phyloP scores from a whole-genome alignment of 2,888 invertebrate species.

The Oxystoma pomonae region DNA sequence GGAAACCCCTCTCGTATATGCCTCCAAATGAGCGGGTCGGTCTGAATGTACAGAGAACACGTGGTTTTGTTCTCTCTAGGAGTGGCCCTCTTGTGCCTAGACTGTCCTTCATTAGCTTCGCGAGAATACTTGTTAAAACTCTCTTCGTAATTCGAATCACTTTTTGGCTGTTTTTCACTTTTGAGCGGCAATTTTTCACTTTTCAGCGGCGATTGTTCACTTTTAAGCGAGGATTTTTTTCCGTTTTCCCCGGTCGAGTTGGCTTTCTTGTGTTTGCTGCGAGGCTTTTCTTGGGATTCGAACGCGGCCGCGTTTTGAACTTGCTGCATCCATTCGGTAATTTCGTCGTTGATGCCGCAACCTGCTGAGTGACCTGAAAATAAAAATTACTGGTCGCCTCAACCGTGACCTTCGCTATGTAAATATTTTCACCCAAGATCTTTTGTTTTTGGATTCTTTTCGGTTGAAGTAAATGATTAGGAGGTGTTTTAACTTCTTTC shows the following conservation, averaged over 20 bases:
- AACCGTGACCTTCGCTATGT: too few relatives aligned
- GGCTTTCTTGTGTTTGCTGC: constrained; percentile 29
- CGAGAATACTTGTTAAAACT: constrained; percentile 72
- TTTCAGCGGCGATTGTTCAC: constrained; percentile 5
- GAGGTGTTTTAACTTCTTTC: too few relatives aligned
- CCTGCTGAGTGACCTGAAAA: constrained; percentile 73
- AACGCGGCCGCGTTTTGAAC: constrained; percentile 70
- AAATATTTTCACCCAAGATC: too few relatives aligned
- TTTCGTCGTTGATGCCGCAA: constrained; percentile 84
- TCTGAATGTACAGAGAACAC: constrained; percentile 95
- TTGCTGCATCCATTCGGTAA: constrained; percentile 88
- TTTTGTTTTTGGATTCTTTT: too few relatives aligned
- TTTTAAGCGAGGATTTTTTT: too few relatives aligned
- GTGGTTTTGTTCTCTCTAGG: constrained; percentile 75
- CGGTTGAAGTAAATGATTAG: too few relatives aligned
- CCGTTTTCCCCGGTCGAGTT: neutral
- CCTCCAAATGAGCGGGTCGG: constrained; percentile 96
- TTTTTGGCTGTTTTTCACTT: constrained; percentile 24
- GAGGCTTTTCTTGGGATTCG: constrained; percentile 7
- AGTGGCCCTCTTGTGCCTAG: constrained; percentile 48
- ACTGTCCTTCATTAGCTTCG: constrained; percentile 60
- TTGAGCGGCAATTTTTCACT: constrained; percentile 8
- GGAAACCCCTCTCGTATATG: constrained; percentile 81
- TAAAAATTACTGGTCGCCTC: constrained; percentile 3
- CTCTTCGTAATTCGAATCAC: constrained; percentile 43